Evolutionary conservation across 2,888 invertebrate genomes (phyloP).

Genomic region (Baronia brevicornis): DNA sequence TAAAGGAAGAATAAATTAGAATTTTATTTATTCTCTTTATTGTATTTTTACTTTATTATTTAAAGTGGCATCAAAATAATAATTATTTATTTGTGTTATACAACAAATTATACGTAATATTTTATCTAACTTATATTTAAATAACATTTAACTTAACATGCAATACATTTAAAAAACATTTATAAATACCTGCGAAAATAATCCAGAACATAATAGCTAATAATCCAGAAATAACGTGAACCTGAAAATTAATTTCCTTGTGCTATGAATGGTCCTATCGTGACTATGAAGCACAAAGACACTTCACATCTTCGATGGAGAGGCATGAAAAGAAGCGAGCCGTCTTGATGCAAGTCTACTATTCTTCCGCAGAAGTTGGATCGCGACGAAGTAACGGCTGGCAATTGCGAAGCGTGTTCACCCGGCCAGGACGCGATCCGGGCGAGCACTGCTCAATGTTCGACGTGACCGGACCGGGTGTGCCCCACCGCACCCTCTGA

Average conservation of each 20-base stretch:
- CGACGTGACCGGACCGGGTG: slow-evolving; percentile 15
- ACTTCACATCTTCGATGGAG: slow-evolving; percentile 46
- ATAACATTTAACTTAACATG: no score
- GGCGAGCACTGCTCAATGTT: slow-evolving; percentile 34
- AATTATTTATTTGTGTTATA: no score
- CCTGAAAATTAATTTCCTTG: neutral
- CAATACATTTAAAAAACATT: neutral
- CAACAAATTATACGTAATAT: no score
- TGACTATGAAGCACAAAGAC: slow-evolving; percentile 15
- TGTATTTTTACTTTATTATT: no score
- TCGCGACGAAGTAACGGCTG: slow-evolving; percentile 18
- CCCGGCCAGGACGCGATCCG: slow-evolving; percentile 33
- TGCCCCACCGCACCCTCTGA: slow-evolving; percentile 28
- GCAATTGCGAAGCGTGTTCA: slow-evolving; percentile 16
- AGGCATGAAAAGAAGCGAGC: slow-evolving; percentile 34
- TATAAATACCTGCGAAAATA: slow-evolving; percentile 7
- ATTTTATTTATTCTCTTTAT: no score
- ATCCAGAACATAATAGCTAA: slow-evolving; percentile 4
- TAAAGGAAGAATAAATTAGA: no score
- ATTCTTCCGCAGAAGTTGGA: slow-evolving; percentile 30
- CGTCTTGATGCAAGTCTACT: slow-evolving; percentile 40
- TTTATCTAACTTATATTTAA: no score
- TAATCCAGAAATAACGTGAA: no score
- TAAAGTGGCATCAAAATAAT: no score
- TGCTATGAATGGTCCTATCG: neutral